A percentile compares a stretch with the other conserved stretches of the same genome.
Evolutionary conservation across 2,888 invertebrate genomes (phyloP).

Genomic region (Aphidius colemani): DNA sequence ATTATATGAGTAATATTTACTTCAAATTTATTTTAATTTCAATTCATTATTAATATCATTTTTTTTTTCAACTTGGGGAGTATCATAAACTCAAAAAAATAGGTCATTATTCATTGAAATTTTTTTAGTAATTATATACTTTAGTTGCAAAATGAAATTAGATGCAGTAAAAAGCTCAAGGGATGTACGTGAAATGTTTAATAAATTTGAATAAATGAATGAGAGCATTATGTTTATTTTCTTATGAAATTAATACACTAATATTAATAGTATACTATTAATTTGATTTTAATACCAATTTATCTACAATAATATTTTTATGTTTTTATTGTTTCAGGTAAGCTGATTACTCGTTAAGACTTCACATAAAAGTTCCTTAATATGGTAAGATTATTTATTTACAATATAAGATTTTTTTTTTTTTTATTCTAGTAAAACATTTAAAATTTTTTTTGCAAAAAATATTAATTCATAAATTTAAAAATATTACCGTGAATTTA

Average conservation of each 20-base stretch:
- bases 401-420: no score
- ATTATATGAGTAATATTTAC: no score
- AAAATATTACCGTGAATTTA: no score
- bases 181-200: neutral
- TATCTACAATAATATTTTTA: slow-evolving; percentile 5
- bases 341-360: slow-evolving; percentile 7
- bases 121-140: neutral
- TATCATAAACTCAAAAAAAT: slow-evolving; percentile 15
- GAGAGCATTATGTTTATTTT: slow-evolving; percentile 4
- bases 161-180: slow-evolving; percentile 3
- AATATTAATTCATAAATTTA: no score
- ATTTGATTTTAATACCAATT: neutral
- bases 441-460: no score
- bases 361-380: neutral
- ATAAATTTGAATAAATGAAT: slow-evolving; percentile 12
- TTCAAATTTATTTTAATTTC: no score
- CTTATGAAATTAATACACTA: no score
- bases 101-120: slow-evolving; percentile 16
- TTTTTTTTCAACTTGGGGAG: neutral
- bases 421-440: no score
- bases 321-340: slow-evolving; percentile 18
- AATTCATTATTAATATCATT: no score
- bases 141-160: slow-evolving; percentile 6
- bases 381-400: neutral
- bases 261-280: neutral